Percentiles rank a stretch among this genome's conserved stretches.
Evolutionary conservation across 1,140 invertebrate genomes (phyloP).

Genomic region (Drosophila santomea): DNA sequence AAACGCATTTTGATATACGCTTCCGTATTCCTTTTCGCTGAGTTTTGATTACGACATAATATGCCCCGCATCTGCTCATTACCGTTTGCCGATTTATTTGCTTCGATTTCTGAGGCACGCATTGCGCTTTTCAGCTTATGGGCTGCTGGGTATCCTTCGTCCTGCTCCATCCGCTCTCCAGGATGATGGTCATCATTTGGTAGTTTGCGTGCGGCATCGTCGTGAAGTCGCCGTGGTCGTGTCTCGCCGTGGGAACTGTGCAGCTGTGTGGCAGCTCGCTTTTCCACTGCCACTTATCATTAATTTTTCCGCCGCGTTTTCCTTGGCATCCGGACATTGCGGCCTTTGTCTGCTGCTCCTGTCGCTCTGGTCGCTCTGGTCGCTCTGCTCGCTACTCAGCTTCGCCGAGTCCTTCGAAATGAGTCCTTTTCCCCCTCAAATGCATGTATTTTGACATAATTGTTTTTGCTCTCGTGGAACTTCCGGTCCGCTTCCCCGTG

Average conservation of each 20-base stretch:
- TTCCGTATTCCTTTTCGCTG: slow-evolving; percentile 21
- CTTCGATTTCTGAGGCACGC: slow-evolving; percentile 55
- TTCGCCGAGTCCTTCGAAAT: too few species aligned
- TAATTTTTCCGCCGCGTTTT: slow-evolving; percentile 77
- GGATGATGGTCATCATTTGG: slow-evolving; percentile 60
- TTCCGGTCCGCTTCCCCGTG: slow-evolving; percentile 12
- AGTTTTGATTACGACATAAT: slow-evolving; percentile 60
- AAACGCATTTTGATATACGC: slow-evolving; percentile 43
- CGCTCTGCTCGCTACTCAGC: slow-evolving; percentile 16
- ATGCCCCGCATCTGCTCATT: slow-evolving; percentile 48
- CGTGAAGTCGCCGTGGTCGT: slow-evolving; percentile 62
- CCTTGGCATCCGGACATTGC: slow-evolving; percentile 78
- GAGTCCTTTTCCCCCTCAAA: slow-evolving; percentile 1
- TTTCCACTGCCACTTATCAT: slow-evolving; percentile 74
- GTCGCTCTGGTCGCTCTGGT: slow-evolving; percentile 6
- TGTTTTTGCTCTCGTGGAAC: slow-evolving; percentile 61
- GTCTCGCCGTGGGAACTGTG: slow-evolving; percentile 51
- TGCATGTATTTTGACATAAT: slow-evolving; percentile 75
- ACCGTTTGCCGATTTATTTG: slow-evolving; percentile 60
- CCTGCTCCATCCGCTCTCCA: slow-evolving; percentile 2
- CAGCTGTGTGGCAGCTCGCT: slow-evolving; percentile 52
- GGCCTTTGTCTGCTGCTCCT: slow-evolving; percentile 38
- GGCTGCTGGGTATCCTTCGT: slow-evolving; percentile 13
- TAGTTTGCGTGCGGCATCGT: slow-evolving; percentile 62
- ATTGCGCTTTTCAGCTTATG: slow-evolving; percentile 65